Evolutionary conservation across 2,797 vertebrate species (phyloP).

Genomic region (Myotis pilosus): DNA sequence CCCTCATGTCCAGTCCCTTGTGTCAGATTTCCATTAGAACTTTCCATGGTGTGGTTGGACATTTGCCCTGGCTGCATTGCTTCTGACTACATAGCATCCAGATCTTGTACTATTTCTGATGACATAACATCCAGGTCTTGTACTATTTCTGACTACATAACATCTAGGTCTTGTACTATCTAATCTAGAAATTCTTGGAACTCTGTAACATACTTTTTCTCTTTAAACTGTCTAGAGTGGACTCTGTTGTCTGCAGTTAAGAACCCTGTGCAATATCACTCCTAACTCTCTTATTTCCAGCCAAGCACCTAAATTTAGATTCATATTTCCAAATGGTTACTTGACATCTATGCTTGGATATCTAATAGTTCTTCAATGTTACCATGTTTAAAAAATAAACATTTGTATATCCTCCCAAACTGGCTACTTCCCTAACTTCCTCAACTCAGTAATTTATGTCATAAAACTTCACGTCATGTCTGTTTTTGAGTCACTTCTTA

Average conservation of each 20-base stretch:
- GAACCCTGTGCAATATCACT: background rate
- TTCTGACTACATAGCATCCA: background rate
- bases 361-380: background rate
- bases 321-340: background rate
- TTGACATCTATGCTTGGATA: background rate
- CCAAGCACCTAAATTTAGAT: background rate
- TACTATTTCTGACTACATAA: background rate
- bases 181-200: slow-evolving; percentile 17
- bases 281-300: background rate
- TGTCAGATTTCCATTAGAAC: background rate
- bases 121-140: background rate
- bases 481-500: background rate
- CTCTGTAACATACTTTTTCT: background rate
- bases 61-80: background rate
- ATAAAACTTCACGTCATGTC: background rate
- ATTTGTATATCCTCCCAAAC: background rate
- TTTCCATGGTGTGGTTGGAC: background rate
- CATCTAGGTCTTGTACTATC: background rate
- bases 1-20: background rate
- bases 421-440: background rate
- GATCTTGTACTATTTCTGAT: background rate
- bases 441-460: background rate
- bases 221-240: background rate
- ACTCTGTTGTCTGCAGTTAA: background rate
- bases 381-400: background rate